Evolutionary conservation across 2,888 invertebrate species (phyloP), one percentile per base, ranked within the genome.

Genomic region (Lacanobia wlatinum): DNA sequence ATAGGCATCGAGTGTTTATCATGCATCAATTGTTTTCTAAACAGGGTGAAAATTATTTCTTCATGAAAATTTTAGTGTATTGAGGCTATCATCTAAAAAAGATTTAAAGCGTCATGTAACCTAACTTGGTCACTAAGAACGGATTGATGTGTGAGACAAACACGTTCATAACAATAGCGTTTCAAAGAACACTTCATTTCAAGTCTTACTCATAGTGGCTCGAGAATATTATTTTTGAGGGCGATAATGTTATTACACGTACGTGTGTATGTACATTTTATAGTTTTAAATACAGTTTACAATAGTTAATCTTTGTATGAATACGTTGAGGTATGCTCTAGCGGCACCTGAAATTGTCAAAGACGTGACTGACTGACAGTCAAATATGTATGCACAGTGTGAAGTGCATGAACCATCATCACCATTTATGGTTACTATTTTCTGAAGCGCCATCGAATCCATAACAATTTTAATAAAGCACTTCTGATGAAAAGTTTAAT

Each of bases 401-500:
- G 52, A 52, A 50, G 18, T 58, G 53, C 53, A 62, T 50, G 50
- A 34, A 66, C 53, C 64, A 80, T 63, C 52, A 77, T 69, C 78
- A 82, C 34, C 61, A 55, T 70, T 77, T 79, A 83, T 67, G 56
- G n/a, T 56, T 73, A 69, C 73, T 73, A 66, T 63, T 65, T 83
- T 80, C 59, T 83, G 59, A 77, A 78, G 73, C 68, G 65, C 73
- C 66, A 70, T 70, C 67, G 56, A 67, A 63, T 64, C 56, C 59
- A 78, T 73, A 73, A 80, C 63, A 16, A 59, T 79, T 79, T 79
- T 73, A 73, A 73, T 73, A 67, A 73, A 67, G 60, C 50, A 43
- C 55, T 83, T 74, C 80, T 74, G 62, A 64, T 71, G 81, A 84
- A 80, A 83, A 66, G 43, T 75, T 81, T 69, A 81, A 80, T 71